These are phyloP conservation scores for Brachionichthys hirsutus DNA, from an alignment of 2,113 vertebrate species.

Conservation along the genomic window DNA sequence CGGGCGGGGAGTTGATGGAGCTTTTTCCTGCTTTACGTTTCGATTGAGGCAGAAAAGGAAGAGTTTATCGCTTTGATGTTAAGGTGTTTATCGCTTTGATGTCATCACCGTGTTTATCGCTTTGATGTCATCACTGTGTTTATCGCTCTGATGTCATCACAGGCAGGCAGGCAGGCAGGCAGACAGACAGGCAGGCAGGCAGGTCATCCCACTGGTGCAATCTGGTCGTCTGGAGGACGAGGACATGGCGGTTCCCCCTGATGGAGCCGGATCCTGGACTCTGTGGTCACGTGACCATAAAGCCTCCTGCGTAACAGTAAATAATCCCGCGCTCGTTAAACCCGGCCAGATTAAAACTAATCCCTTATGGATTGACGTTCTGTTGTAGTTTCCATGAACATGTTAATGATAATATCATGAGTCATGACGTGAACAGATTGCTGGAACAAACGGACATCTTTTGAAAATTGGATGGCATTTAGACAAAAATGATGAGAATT, in stretches of 20 bases:
- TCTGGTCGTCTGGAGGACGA: slow-evolving; percentile 61
- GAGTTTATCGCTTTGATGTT: too few relatives aligned
- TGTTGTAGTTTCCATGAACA: slow-evolving; percentile 70
- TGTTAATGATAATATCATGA: slow-evolving; percentile 62
- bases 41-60: too few relatives aligned
- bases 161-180: too few relatives aligned
- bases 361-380: slow-evolving; percentile 65
- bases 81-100: too few relatives aligned
- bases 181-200: too few relatives aligned
- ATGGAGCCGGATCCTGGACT: slow-evolving; percentile 43
- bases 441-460: background rate
- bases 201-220: too few relatives aligned
- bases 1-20: background rate
- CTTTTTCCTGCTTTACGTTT: background rate
- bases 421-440: slow-evolving; percentile 31
- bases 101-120: too few relatives aligned
- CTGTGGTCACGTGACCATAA: slow-evolving; percentile 70
- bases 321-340: slow-evolving; percentile 74
- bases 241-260: slow-evolving; percentile 52
- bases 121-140: too few relatives aligned
- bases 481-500: background rate
- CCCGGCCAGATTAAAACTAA: slow-evolving; percentile 71
- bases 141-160: too few relatives aligned
- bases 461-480: too few relatives aligned
- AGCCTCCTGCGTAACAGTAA: slow-evolving; percentile 67